A percentile compares a stretch with the other conserved stretches of the same genome.
phyloP scores from a whole-genome alignment of 1,140 invertebrate genomes.

The Pygmarrhopalites habei region DNA sequence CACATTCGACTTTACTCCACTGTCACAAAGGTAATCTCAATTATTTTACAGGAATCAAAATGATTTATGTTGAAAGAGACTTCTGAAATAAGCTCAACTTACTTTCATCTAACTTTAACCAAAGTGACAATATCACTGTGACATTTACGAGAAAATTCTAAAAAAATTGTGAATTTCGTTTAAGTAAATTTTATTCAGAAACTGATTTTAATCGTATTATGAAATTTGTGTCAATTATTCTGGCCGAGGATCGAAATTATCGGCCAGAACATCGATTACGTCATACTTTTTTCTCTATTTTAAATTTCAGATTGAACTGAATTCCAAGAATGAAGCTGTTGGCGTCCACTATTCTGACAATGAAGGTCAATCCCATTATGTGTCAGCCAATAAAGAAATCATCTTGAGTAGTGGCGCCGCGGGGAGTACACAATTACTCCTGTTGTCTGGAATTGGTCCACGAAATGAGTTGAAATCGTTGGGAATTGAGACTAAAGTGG shows the following conservation, averaged over 20 bases:
- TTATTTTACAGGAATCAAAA: too few species aligned
- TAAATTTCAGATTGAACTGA: background rate
- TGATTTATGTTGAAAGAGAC: too few species aligned
- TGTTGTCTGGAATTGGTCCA: conserved; percentile 46
- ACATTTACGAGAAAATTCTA: background rate
- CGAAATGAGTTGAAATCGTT: conserved; percentile 39
- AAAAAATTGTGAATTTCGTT: background rate
- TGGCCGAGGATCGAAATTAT: background rate
- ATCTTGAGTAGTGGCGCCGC: conserved; percentile 28
- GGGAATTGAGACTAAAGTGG: conserved; percentile 4
- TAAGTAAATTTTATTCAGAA: background rate
- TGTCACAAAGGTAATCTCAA: conserved; percentile 32
- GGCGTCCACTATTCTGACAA: background rate
- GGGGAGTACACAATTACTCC: conserved; percentile 39
- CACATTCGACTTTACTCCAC: conserved; percentile 15
- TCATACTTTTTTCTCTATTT: background rate
- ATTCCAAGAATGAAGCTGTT: background rate
- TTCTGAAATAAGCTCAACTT: too few species aligned
- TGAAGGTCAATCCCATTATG: background rate
- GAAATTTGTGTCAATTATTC: too few species aligned
- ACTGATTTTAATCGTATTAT: background rate
- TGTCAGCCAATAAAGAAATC: background rate
- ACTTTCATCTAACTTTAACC: too few species aligned
- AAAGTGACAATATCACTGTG: too few species aligned
- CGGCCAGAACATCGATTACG: background rate